Evolutionary conservation across 1,140 invertebrate species (phyloP).

Genomic region (Atta colombica): DNA sequence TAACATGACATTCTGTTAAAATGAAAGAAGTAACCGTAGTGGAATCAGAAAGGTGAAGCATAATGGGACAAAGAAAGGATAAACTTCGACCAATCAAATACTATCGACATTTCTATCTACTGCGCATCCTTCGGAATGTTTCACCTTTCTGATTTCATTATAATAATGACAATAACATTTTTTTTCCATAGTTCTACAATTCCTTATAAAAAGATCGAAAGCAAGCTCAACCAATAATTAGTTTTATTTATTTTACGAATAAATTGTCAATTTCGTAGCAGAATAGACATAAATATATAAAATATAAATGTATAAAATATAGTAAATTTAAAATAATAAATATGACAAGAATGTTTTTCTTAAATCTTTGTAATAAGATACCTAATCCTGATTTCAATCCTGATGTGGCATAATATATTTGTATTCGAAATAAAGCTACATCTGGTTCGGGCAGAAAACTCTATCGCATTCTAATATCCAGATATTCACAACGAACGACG

Average conservation of each 20-base stretch:
- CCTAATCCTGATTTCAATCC: not conserved
- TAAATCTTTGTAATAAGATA: not conserved
- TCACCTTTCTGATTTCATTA: too few relatives aligned
- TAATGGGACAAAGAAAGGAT: too few relatives aligned
- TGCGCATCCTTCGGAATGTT: too few relatives aligned
- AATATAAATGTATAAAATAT: not conserved
- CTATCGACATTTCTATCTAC: too few relatives aligned
- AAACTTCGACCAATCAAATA: too few relatives aligned
- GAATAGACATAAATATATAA: not conserved
- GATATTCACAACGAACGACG: not conserved
- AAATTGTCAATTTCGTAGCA: not conserved
- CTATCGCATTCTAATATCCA: not conserved
- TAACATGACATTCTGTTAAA: too few relatives aligned
- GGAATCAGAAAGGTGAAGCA: too few relatives aligned
- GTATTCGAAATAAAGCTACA: not conserved
- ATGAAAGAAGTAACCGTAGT: too few relatives aligned
- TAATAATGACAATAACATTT: too few relatives aligned
- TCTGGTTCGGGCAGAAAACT: not conserved
- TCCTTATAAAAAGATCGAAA: too few relatives aligned
- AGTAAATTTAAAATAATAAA: not conserved
- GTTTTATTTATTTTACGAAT: not conserved
- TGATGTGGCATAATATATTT: not conserved
- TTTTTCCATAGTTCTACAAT: too few relatives aligned
- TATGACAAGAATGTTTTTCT: not conserved
- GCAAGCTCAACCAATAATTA: too few relatives aligned